Evolutionary conservation across 2,888 invertebrate species (phyloP).

Genomic region (Gymnoscelis rufifasciata): DNA sequence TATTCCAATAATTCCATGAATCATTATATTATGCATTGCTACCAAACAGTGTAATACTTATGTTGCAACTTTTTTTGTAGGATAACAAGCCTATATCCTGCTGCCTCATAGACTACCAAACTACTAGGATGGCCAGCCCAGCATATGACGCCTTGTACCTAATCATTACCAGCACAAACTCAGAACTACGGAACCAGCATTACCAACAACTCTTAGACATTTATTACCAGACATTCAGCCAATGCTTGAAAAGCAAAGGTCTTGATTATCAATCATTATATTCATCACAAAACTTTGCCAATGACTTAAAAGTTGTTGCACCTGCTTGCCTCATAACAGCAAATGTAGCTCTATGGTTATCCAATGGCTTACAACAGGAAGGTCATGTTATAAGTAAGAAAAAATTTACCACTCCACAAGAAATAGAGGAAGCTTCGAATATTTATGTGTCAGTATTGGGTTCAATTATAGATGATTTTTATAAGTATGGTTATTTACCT

Average conservation of each 20-base stretch:
- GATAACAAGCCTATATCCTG: conserved; percentile 44
- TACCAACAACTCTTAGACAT: conserved; percentile 44
- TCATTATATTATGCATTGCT: neutral
- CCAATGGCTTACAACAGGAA: conserved; percentile 60
- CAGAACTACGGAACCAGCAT: conserved; percentile 40
- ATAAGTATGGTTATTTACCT: conserved; percentile 43
- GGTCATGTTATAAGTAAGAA: conserved; percentile 64
- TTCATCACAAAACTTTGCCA: conserved; percentile 43
- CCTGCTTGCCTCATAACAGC: conserved; percentile 61
- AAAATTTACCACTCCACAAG: conserved; percentile 40
- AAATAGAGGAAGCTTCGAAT: conserved; percentile 42
- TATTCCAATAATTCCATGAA: too few species aligned
- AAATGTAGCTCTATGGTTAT: conserved; percentile 65
- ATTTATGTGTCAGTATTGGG: conserved; percentile 49
- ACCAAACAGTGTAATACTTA: too few species aligned
- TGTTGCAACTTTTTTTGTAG: conserved; percentile 39
- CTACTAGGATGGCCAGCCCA: conserved; percentile 53
- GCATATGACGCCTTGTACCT: conserved; percentile 62
- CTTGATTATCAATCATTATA: conserved; percentile 42
- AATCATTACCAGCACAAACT: conserved; percentile 53
- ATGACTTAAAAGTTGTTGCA: conserved; percentile 53
- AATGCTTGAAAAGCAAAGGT: conserved; percentile 32
- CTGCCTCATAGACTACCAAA: conserved; percentile 68
- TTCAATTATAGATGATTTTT: conserved; percentile 56
- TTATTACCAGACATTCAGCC: conserved; percentile 51